A percentile compares a stretch with the other conserved stretches of the same genome.
Conservation (phyloP, 30 jellyfish, hydroid and myxozoan genomes). For the Aurelia sp. region DNA sequence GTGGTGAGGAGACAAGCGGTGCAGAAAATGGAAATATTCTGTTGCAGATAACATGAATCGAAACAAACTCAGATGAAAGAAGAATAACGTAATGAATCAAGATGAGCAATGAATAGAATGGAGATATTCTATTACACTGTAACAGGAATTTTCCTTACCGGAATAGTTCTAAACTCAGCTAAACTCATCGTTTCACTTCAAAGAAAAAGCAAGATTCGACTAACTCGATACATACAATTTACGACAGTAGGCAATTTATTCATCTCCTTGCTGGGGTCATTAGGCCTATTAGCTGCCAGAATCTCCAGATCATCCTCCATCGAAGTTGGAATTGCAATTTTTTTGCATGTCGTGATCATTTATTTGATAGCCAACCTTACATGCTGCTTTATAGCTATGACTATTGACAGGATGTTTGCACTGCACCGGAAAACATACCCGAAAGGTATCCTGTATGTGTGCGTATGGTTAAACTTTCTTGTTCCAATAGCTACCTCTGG, state of each 20-base stretch:
- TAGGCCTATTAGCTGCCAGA: slow-evolving; percentile 36
- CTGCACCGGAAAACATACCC: slow-evolving; percentile 4
- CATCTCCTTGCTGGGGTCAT: slow-evolving; percentile 4
- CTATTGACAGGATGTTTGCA: slow-evolving; percentile 1
- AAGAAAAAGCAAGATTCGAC: not conserved
- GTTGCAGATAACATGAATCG: not conserved
- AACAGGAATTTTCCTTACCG: not conserved
- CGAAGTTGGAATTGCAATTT: slow-evolving; percentile 23
- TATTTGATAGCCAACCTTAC: slow-evolving; percentile 8
- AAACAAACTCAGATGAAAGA: not conserved
- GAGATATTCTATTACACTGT: not conserved
- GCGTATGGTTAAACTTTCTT: not conserved
- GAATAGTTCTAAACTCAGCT: slow-evolving; percentile 1
- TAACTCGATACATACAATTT: slow-evolving; percentile 13
- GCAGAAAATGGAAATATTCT: not conserved
- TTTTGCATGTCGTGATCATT: not conserved
- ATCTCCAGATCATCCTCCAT: slow-evolving; percentile 8
- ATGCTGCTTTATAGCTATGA: slow-evolving; percentile 6
- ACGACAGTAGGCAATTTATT: slow-evolving; percentile 4
- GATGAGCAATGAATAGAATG: slow-evolving; percentile 2
- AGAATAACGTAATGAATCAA: not conserved
- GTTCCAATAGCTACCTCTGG: slow-evolving; percentile 24
- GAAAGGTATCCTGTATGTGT: not conserved
- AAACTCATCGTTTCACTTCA: slow-evolving; percentile 19
- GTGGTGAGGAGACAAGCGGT: no score